Evolutionary conservation across 2,113 vertebrate genomes (phyloP).

Genomic region (Cricetomys ansorgei): DNA sequence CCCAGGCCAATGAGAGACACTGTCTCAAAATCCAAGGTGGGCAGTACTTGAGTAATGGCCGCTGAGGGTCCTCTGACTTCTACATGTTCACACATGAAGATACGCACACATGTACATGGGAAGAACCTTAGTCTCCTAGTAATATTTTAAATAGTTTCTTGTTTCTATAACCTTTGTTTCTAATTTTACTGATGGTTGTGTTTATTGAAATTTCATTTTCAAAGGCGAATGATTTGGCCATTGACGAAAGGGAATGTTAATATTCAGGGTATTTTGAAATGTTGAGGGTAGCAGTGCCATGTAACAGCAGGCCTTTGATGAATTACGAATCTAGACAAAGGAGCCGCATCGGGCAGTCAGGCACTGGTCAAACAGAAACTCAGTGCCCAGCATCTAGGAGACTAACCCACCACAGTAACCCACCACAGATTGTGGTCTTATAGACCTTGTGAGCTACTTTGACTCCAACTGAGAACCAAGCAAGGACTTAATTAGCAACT

Average conservation of each 20-base stretch:
- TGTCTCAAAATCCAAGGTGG: neutral
- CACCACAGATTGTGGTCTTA: neutral
- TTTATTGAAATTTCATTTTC: neutral
- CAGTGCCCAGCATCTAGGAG: neutral
- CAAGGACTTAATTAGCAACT: neutral
- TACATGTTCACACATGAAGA: neutral
- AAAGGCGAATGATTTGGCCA: slow-evolving; percentile 13
- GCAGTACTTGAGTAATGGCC: neutral
- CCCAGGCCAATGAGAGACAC: neutral
- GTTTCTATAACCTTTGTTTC: neutral
- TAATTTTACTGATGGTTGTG: neutral
- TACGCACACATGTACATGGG: too few species aligned
- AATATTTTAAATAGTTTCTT: neutral
- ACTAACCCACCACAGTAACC: neutral
- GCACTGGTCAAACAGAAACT: neutral
- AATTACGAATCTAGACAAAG: neutral
- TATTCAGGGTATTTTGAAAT: neutral
- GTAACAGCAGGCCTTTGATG: neutral
- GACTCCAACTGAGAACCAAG: slow-evolving; percentile 11
- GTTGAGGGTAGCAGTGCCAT: fast-evolving
- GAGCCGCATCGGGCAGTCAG: neutral
- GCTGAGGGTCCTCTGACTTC: neutral
- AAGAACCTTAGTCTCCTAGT: slow-evolving; percentile 20
- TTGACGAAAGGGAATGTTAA: neutral
- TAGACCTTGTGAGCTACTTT: neutral